These are phyloP conservation scores for Sarcophaga subvicina DNA, from an alignment of 2,888 invertebrate species.

Conservation along the genomic window DNA sequence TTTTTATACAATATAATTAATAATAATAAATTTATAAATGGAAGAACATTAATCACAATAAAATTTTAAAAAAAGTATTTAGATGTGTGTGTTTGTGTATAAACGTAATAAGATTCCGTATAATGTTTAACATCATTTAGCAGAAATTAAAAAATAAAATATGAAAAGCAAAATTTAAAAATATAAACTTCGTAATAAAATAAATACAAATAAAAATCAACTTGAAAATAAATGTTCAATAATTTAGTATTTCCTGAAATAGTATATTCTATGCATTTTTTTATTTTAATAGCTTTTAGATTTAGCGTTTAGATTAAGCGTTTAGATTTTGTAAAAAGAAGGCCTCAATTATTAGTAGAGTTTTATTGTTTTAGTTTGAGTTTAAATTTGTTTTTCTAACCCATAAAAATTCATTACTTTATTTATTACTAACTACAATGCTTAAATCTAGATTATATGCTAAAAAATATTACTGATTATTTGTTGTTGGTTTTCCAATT, in stretches of 20 bases:
- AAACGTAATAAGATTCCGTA: conserved; percentile 1
- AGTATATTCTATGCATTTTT: not conserved
- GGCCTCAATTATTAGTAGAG: conserved; percentile 21
- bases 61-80: conserved; percentile 53
- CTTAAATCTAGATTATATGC: conserved; percentile 39
- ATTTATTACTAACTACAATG: conserved; percentile 7
- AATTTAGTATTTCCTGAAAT: conserved; percentile 11
- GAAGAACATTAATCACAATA: conserved; percentile 68
- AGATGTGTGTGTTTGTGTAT: not conserved
- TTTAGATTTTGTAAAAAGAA: conserved; percentile 19
- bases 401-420: conserved; percentile 13
- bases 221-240: conserved; percentile 20
- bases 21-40: conserved; percentile 37
- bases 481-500: conserved; percentile 51
- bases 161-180: not conserved
- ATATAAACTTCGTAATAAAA: not conserved
- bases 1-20: not conserved
- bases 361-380: conserved; percentile 27
- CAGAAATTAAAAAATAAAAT: not conserved
- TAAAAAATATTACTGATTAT: conserved; percentile 23
- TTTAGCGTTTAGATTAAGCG: too few species aligned
- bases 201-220: conserved; percentile 26
- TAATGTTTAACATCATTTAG: conserved; percentile 41
- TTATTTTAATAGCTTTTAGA: too few species aligned
- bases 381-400: conserved; percentile 14